Conservation (phyloP, 2,888 invertebrate species). For the Diadromus collaris region DNA sequence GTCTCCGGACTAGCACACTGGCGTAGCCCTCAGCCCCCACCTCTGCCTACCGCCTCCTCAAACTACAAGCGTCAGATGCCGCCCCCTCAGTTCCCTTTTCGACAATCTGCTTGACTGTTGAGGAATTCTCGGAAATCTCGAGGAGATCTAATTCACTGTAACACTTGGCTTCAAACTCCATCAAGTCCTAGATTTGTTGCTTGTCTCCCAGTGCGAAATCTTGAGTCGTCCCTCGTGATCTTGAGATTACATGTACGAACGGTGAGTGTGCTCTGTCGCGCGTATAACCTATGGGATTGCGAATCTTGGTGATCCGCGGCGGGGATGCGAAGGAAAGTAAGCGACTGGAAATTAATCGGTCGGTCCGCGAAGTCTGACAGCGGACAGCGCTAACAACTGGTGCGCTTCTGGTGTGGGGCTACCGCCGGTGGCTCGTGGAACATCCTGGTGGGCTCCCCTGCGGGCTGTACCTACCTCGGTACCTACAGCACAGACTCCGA, state of each 20-base stretch:
- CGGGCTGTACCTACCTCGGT: constrained; percentile 18
- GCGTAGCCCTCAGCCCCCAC: background rate
- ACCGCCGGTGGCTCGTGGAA: constrained; percentile 2
- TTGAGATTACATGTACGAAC: background rate
- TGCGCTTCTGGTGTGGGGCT: background rate
- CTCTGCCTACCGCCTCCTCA: background rate
- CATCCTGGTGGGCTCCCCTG: constrained; percentile 42
- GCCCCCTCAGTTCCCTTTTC: constrained; percentile 21
- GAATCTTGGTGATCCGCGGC: background rate
- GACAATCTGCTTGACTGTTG: constrained; percentile 34
- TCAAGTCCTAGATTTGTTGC: background rate
- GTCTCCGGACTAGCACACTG: constrained; percentile 18
- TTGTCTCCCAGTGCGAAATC: background rate
- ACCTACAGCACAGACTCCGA: constrained; percentile 23
- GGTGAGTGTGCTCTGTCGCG: background rate
- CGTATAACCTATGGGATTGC: background rate
- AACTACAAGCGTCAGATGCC: constrained; percentile 14
- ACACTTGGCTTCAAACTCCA: constrained; percentile 18
- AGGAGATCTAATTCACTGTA: constrained; percentile 38
- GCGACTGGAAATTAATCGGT: constrained; percentile 5
- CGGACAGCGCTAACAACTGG: constrained; percentile 28
- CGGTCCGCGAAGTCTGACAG: background rate
- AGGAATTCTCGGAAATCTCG: constrained; percentile 11
- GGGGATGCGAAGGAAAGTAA: background rate
- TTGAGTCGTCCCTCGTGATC: background rate